Evolutionary conservation across 2,797 vertebrate genomes (phyloP), one percentile per base, ranked within the genome.

Genomic region (Malacoctenus gilli): DNA sequence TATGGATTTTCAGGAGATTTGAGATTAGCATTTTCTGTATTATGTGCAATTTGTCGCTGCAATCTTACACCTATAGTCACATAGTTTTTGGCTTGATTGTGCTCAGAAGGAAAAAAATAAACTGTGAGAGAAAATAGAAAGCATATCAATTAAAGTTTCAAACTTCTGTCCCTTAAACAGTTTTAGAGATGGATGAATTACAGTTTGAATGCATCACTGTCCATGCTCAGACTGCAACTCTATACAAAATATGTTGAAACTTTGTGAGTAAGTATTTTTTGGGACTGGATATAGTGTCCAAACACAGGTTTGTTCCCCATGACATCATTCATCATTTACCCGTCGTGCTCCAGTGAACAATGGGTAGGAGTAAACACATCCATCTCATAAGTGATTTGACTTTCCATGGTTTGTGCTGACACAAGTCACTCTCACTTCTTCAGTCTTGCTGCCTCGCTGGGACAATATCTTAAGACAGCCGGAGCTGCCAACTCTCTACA

Each of bases 401-500:
- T 79, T 81, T 55, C 25, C 48, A 39, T 50, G 51, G 52, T 84
- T 82, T 77, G 65, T 75, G 65, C 68, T 81, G 83, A 72, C 74
- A 68, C 74, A 35, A 85, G 72, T 84, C 69, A 82, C 72, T 84
- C 70, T 63, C 51, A 60, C 70, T 79, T 62, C 38, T 64, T 41
- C 53, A 63, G 52, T 64, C 39, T 34, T 50, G 31, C 13, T 8
- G 1, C 35, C 50, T 77, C 54, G 12, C 52, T 43, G 53, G 51
- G 62, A 78, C 21, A 38, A 67, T 58, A 58, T 58, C 42, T 56
- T 48, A 37, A 65, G 60, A 66, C 60, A 69, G 59, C 49, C 25
- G 9, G 14, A 61, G 55, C 53, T 56, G 41, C 31, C 35, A 70
- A 54, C 40, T 49, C 35, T 67, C 57, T 11, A 36, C 39, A 18